phyloP scores from a whole-genome alignment of 2,113 vertebrate species.

The Orycteropus afer region DNA sequence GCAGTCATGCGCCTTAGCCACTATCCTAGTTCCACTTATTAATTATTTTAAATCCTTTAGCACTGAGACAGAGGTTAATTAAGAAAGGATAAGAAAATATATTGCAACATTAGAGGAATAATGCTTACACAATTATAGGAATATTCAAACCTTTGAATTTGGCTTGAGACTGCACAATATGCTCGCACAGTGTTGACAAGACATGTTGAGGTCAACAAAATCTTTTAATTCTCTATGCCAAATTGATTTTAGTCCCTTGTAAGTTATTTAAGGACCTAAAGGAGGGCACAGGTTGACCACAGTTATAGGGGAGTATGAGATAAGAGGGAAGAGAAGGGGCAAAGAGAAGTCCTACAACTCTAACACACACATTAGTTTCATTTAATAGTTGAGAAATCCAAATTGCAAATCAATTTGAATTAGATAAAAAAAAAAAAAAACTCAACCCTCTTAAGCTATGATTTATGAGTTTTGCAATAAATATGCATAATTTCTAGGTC shows the following conservation, averaged over 20 bases:
- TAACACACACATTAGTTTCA: not conserved
- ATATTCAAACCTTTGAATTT: slow-evolving; percentile 39
- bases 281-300: not conserved
- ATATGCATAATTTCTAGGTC: not conserved
- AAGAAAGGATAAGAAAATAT: slow-evolving; percentile 59
- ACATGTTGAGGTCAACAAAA: not conserved
- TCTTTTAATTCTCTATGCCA: slow-evolving; percentile 51
- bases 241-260: slow-evolving; percentile 49
- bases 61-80: slow-evolving; percentile 68
- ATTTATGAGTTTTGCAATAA: not conserved
- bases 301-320: not conserved
- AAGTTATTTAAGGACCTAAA: not conserved
- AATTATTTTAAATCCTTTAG: slow-evolving; percentile 67
- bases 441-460: not conserved
- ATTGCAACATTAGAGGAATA: slow-evolving; percentile 46
- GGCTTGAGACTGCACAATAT: not conserved
- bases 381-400: not conserved
- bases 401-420: not conserved
- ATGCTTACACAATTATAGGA: slow-evolving; percentile 43
- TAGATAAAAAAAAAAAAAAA: not conserved
- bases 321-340: not conserved
- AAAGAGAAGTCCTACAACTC: not conserved
- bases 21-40: too few species aligned
- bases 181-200: not conserved
- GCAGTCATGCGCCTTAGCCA: too few species aligned